A percentile compares a stretch with the other conserved stretches of the same genome.
Evolutionary conservation across 2,888 invertebrate genomes (phyloP).

Genomic region (Tortricodes alternella): DNA sequence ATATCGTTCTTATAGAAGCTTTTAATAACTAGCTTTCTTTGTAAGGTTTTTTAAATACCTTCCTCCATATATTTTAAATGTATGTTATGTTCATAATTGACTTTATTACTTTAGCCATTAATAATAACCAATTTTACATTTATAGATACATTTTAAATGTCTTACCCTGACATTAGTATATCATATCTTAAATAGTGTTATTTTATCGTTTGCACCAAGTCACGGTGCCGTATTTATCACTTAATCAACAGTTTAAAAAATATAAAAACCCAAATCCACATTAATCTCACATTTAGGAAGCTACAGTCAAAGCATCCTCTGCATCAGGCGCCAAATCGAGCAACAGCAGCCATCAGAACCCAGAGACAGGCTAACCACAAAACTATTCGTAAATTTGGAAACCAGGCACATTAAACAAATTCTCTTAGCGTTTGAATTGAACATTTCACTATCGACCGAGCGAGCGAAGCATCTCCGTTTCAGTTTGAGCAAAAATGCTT

Average conservation of each 20-base stretch:
- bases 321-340: constrained; percentile 1
- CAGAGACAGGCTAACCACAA: constrained; percentile 8
- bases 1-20: background rate
- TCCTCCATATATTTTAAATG: background rate
- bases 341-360: constrained; percentile 13
- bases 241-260: no score
- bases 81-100: background rate
- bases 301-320: background rate
- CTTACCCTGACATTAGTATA: no score
- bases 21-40: background rate
- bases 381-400: constrained; percentile 11
- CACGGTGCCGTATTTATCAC: no score
- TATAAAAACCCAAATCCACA: background rate
- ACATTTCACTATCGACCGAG: constrained; percentile 10
- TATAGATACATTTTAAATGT: no score
- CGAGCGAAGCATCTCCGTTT: no score
- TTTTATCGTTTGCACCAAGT: no score
- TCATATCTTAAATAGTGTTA: no score
- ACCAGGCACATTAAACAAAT: constrained; percentile 23
- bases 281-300: background rate
- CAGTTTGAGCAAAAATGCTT: no score
- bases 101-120: no score
- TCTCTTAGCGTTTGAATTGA: constrained; percentile 7
- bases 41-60: background rate
- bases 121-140: no score